phyloP scores from a whole-genome alignment of 2,113 vertebrate genomes.

The Rhabdomys dilectus region DNA sequence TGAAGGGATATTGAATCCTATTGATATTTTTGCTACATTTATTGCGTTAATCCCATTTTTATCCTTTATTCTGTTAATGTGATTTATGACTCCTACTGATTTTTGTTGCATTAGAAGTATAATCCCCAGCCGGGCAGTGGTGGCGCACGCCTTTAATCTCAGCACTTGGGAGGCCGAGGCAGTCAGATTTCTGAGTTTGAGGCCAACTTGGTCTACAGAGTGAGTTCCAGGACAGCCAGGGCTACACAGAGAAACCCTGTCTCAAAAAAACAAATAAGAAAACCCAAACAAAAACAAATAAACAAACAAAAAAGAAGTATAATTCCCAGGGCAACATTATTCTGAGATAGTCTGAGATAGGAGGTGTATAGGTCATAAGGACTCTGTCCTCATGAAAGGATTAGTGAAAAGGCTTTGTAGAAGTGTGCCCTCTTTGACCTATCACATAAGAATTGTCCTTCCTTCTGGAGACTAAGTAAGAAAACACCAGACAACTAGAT shows the following conservation, averaged over 20 bases:
- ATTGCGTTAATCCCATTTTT: background rate
- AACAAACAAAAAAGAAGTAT: background rate
- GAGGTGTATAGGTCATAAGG: background rate
- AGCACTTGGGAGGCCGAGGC: no score
- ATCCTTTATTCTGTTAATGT: background rate
- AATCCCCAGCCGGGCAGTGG: no score
- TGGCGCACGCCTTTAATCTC: no score
- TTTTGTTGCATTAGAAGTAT: background rate
- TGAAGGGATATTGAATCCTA: background rate
- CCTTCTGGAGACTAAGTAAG: background rate
- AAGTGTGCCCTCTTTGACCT: background rate
- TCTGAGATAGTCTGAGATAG: background rate
- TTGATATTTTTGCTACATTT: background rate
- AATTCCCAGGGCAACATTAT: no score
- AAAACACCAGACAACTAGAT: background rate
- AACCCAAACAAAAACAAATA: no score
- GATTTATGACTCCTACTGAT: background rate
- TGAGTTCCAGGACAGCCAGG: no score
- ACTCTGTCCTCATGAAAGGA: background rate
- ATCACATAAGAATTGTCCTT: background rate
- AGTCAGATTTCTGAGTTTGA: no score
- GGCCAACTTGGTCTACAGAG: no score
- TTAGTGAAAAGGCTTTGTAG: background rate
- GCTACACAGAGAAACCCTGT: no score
- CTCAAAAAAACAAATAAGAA: no score